Conservation (phyloP, 2,797 vertebrate genomes). For the Anniella stebbinsi region DNA sequence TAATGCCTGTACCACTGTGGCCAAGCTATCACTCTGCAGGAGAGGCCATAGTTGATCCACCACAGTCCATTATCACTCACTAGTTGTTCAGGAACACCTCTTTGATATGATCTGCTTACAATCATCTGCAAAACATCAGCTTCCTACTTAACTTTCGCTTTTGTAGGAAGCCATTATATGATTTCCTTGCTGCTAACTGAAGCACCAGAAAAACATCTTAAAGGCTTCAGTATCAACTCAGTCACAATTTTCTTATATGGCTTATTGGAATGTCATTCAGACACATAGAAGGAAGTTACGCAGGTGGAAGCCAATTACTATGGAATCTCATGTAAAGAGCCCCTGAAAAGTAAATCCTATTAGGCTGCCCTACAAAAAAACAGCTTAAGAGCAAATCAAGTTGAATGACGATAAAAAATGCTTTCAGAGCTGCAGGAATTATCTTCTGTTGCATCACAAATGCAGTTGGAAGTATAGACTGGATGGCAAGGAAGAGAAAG, state of each 20-base stretch:
- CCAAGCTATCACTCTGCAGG: no score
- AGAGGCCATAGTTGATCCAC: no score
- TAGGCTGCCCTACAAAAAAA: neutral
- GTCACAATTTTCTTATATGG: neutral
- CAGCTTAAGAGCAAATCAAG: neutral
- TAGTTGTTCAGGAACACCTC: no score
- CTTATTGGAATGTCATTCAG: neutral
- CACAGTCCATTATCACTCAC: no score
- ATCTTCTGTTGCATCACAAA: neutral
- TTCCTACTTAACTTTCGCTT: neutral
- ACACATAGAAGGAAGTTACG: neutral
- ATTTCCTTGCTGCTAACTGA: neutral
- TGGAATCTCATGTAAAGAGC: neutral
- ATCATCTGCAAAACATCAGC: neutral
- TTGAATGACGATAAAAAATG: neutral
- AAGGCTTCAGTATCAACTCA: neutral
- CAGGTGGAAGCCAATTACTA: neutral
- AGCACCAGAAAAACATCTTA: neutral
- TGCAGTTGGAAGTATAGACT: neutral
- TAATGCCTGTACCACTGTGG: no score
- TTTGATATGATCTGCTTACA: neutral
- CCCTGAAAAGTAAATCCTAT: neutral
- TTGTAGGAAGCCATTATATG: neutral
- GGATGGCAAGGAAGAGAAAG: neutral
- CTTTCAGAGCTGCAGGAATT: neutral